These are phyloP conservation scores for Drosophila navojoa DNA, from an alignment of 1,140 invertebrate genomes.

Conservation along the genomic window DNA sequence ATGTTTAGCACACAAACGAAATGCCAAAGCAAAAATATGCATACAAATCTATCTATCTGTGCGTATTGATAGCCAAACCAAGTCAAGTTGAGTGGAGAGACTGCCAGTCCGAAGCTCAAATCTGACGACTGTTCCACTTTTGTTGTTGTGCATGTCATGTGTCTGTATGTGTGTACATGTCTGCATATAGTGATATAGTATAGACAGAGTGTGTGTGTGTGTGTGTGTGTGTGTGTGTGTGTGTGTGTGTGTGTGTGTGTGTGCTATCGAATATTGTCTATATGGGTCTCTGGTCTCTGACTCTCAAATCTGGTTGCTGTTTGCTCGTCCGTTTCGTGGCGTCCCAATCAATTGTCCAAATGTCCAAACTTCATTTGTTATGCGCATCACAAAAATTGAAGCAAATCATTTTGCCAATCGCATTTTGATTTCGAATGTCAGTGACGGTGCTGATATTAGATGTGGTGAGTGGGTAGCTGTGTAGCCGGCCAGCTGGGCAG, in stretches of 20 bases:
- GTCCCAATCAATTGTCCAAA: constrained; percentile 80
- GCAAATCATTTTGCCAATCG: constrained; percentile 82
- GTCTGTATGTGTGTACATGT: constrained; percentile 54
- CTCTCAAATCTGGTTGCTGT: constrained; percentile 46
- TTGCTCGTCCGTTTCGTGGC: constrained; percentile 46
- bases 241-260: constrained; percentile 36
- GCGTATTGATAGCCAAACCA: constrained; percentile 61
- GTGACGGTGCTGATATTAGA: constrained; percentile 60
- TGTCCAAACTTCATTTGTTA: constrained; percentile 82
- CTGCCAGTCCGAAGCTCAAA: constrained; percentile 59
- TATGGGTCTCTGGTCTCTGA: constrained; percentile 54
- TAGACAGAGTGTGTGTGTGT: constrained; percentile 34
- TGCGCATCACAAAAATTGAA: constrained; percentile 81
- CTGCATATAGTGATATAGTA: constrained; percentile 45
- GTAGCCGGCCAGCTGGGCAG: not conserved
- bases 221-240: constrained; percentile 29
- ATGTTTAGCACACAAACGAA: constrained; percentile 80
- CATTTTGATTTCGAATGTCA: constrained; percentile 81
- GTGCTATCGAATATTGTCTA: constrained; percentile 62
- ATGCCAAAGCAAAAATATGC: constrained; percentile 80
- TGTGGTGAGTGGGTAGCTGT: constrained; percentile 10
- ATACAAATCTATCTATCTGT: constrained; percentile 73
- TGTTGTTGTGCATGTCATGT: constrained; percentile 60
- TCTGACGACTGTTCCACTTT: constrained; percentile 76
- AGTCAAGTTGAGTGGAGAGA: constrained; percentile 15